A percentile compares a stretch with the other conserved stretches of the same genome.
These are phyloP conservation scores for Lordiphosa fenestrarum DNA, from an alignment of 2,888 invertebrate species.

Conservation along the genomic window DNA sequence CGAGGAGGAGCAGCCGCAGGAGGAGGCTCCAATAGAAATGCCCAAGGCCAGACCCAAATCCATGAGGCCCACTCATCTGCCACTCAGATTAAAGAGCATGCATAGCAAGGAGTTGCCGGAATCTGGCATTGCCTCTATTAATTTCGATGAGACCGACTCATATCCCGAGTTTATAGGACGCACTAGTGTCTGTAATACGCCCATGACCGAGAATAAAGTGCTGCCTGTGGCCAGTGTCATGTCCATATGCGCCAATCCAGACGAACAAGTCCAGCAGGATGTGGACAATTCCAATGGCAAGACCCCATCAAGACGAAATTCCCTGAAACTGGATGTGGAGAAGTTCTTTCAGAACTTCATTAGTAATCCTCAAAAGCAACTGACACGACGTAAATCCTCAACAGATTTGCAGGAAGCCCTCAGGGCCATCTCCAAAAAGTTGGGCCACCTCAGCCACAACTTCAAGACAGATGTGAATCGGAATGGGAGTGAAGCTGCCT, in stretches of 20 bases:
- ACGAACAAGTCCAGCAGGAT: constrained; percentile 70
- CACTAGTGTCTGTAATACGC: constrained; percentile 89
- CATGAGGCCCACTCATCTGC: constrained; percentile 82
- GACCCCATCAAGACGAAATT: constrained; percentile 56
- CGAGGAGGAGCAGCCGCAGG: constrained; percentile 82
- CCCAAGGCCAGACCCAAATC: constrained; percentile 59
- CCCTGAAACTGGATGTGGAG: constrained; percentile 77
- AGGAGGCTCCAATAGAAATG: constrained; percentile 20
- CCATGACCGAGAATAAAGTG: constrained; percentile 88
- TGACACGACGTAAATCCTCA: constrained; percentile 82
- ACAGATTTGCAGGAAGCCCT: constrained; percentile 84
- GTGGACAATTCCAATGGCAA: constrained; percentile 62
- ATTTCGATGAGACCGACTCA: constrained; percentile 82
- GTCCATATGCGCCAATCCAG: constrained; percentile 87
- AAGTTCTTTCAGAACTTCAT: constrained; percentile 78
- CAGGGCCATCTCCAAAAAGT: constrained; percentile 82
- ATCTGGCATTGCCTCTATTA: constrained; percentile 80
- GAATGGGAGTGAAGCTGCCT: constrained; percentile 48
- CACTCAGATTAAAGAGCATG: constrained; percentile 82
- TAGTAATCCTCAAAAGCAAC: constrained; percentile 73
- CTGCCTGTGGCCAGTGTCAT: constrained; percentile 87
- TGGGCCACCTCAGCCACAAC: constrained; percentile 82
- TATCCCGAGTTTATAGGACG: constrained; percentile 84
- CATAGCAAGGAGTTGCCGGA: constrained; percentile 79
- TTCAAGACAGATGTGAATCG: constrained; percentile 78